phyloP scores from a whole-genome alignment of 2,888 invertebrate species.

The Galerucella nymphaeae region DNA sequence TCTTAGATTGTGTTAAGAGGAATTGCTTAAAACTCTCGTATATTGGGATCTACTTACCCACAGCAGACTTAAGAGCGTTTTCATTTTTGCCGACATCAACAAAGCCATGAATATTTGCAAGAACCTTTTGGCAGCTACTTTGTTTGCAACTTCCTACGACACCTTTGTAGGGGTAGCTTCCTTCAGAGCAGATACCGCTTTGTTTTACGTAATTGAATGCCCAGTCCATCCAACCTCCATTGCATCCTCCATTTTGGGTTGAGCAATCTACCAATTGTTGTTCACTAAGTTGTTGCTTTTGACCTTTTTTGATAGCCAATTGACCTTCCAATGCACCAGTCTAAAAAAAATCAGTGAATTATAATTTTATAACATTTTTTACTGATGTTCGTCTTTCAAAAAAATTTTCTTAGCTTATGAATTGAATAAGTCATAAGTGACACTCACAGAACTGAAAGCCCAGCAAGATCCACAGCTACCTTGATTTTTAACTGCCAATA shows the following conservation, averaged over 20 bases:
- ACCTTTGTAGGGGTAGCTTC: conserved; percentile 77
- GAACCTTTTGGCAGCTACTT: not conserved
- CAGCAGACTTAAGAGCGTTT: conserved; percentile 4
- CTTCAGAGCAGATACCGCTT: conserved; percentile 85
- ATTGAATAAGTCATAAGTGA: no score
- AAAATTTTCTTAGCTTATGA: no score
- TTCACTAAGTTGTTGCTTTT: conserved; percentile 81
- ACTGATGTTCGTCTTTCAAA: no score
- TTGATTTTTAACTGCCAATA: conserved; percentile 18
- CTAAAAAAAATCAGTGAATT: conserved; percentile 66
- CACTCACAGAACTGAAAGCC: conserved; percentile 31
- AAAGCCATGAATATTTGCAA: not conserved
- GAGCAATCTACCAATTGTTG: conserved; percentile 87
- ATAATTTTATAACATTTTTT: no score
- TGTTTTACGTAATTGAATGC: conserved; percentile 84
- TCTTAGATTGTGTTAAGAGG: not conserved
- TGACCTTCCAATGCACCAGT: conserved; percentile 91
- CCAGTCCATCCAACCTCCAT: conserved; percentile 81
- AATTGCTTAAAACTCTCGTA: not conserved
- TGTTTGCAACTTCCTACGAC: conserved; percentile 32
- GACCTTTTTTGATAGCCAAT: conserved; percentile 82
- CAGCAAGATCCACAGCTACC: conserved; percentile 12
- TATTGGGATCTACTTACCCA: conserved; percentile 7
- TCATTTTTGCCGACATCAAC: conserved; percentile 10
- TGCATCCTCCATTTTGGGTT: conserved; percentile 83